These are phyloP conservation scores for Platygyra sinensis DNA, from an alignment of 64 coral and sea anemone genomes.

Conservation along the genomic window DNA sequence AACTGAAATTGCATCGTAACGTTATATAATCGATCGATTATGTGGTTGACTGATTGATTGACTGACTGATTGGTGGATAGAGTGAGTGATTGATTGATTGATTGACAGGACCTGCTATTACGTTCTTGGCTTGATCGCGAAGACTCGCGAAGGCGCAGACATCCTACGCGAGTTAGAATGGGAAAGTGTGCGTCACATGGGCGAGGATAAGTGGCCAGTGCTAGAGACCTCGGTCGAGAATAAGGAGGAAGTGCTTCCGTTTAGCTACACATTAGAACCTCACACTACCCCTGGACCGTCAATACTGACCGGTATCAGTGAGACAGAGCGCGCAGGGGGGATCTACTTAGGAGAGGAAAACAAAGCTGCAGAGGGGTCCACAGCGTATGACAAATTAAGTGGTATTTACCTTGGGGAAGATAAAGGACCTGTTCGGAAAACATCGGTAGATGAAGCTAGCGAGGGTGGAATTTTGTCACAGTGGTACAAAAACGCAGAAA, in stretches of 20 bases:
- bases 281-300: not conserved
- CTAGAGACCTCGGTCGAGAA: slow-evolving; percentile 71
- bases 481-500: slow-evolving; percentile 84
- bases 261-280: slow-evolving; percentile 32
- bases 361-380: slow-evolving; percentile 70
- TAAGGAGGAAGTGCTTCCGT: slow-evolving; percentile 64
- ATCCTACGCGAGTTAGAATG: slow-evolving; percentile 77
- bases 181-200: slow-evolving; percentile 93
- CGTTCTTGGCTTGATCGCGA: slow-evolving; percentile 88
- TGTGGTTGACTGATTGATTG: not conserved
- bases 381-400: slow-evolving; percentile 83
- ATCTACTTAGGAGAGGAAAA: slow-evolving; percentile 83
- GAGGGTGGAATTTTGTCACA: slow-evolving; percentile 74
- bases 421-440: slow-evolving; percentile 1
- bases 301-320: slow-evolving; percentile 54
- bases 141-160: slow-evolving; percentile 91
- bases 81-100: slow-evolving; percentile 4
- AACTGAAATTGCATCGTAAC: not conserved
- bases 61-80: not conserved
- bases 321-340: slow-evolving; percentile 46
- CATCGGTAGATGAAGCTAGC: not conserved
- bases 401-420: slow-evolving; percentile 91
- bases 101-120: slow-evolving; percentile 90
- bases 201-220: slow-evolving; percentile 91
- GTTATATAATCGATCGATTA: not conserved